Evolutionary conservation across 2,888 invertebrate genomes (phyloP), one percentile per base, ranked within the genome.

Genomic region (Catocala fraxini): DNA sequence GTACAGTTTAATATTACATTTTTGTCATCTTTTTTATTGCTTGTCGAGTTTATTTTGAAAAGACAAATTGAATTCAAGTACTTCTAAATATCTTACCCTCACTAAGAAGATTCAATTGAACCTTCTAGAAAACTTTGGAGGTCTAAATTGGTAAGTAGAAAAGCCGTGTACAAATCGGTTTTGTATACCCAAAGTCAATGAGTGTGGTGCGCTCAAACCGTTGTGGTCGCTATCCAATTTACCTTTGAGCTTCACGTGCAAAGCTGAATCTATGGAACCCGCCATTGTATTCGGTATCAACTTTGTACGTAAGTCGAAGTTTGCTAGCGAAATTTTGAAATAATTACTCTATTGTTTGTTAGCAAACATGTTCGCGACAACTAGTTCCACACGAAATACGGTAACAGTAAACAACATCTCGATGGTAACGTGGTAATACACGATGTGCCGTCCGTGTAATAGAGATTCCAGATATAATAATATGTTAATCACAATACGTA

Each of bases 161-260:
- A 77, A 72, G 68, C 75, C 63, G 73, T 69, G 71, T 73, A 65
- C 73, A 75, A 78, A 81, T 79, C 69, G 71, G 70, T 78, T 79
- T 70, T 71, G 68, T 73, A 70, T 71, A 79, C 72, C 71, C 62
- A 73, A 77, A 81, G 81, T 80, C 80, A 80, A 81, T 82, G 80
- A 78, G 77, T 66, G 71, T 72, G 70, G 71, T 71, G 65, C 77
- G 77, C 79, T 77, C 79, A 80, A 75, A 68, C 78, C 71, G 81
- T 82, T 88, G 91, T 82, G 89, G 90, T 87, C 75, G 75, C 81
- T 79, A 85, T 89, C 89, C 89, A 90, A 91, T 90, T 91, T 89
- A 87, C 90, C 87, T 89, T 87, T 86, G 85, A 85, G 84, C 83
- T 82, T 75, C 75, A 80, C 80, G 74, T 81, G 82, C 80, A 83